Conservation (phyloP, 2,888 invertebrate genomes). For the Tholera decimalis region DNA sequence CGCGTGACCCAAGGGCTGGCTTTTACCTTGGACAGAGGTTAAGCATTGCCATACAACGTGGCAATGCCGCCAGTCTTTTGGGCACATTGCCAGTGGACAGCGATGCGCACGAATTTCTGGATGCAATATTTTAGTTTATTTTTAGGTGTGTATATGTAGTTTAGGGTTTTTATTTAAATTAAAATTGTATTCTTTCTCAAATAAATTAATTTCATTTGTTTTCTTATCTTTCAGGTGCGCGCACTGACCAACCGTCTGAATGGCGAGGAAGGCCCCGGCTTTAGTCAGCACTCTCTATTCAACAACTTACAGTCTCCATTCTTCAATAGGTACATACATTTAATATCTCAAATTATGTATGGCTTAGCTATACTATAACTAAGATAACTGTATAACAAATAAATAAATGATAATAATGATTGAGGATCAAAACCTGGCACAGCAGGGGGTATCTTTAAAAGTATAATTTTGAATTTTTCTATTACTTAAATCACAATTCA, state of each 20-base stretch:
- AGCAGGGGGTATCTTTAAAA: conserved; percentile 31
- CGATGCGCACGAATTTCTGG: no score
- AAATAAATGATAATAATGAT: conserved; percentile 14
- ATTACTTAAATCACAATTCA: no score
- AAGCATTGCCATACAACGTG: no score
- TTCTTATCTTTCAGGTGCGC: conserved; percentile 92
- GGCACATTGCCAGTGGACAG: no score
- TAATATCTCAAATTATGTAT: conserved; percentile 14
- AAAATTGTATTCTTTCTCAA: no score
- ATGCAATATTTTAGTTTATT: no score
- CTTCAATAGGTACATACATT: conserved; percentile 85
- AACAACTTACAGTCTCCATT: conserved; percentile 89
- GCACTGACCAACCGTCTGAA: conserved; percentile 96
- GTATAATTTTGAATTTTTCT: not conserved
- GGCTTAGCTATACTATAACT: conserved; percentile 45
- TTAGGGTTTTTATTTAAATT: not conserved
- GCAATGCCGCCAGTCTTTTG: no score
- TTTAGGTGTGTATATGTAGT: no score
- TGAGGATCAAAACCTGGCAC: conserved; percentile 32
- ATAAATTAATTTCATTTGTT: not conserved
- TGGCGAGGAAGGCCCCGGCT: conserved; percentile 94
- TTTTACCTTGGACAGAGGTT: no score
- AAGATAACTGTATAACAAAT: conserved; percentile 27
- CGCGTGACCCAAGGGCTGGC: no score
- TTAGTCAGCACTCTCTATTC: conserved; percentile 88